A percentile compares a stretch with the other conserved stretches of the same genome.
Conservation (phyloP, 2,888 invertebrate genomes). For the Notocelia uddmanniana region DNA sequence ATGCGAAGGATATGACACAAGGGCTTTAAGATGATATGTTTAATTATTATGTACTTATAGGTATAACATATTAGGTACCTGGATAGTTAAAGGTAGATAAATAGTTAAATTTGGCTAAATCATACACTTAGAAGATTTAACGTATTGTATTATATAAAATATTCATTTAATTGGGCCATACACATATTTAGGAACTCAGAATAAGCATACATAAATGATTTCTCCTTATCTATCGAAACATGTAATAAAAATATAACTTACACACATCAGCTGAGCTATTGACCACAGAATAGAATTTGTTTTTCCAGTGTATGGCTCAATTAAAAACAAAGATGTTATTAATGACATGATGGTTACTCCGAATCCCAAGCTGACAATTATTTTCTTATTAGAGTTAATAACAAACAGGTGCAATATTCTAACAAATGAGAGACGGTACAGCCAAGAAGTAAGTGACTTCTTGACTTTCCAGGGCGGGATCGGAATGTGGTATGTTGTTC, state of each 20-base stretch:
- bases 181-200: too few relatives aligned
- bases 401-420: background rate
- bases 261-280: too few relatives aligned
- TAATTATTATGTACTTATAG: constrained; percentile 46
- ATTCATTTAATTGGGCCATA: background rate
- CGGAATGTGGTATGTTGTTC: too few relatives aligned
- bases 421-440: background rate
- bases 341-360: background rate
- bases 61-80: constrained; percentile 31
- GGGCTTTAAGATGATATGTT: constrained; percentile 73
- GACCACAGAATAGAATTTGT: too few relatives aligned
- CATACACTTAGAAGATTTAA: constrained; percentile 2
- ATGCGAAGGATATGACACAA: constrained; percentile 67
- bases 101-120: constrained; percentile 8
- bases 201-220: too few relatives aligned
- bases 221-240: too few relatives aligned
- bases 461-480: too few relatives aligned
- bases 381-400: background rate
- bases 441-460: background rate
- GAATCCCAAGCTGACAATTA: background rate
- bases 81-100: constrained; percentile 3
- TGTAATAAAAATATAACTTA: too few relatives aligned
- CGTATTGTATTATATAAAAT: background rate
- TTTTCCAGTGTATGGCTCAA: background rate
- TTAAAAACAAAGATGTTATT: background rate